Base-by-base conservation (phyloP, 2,797 vertebrate species). In the Vireo griseus region DNA sequence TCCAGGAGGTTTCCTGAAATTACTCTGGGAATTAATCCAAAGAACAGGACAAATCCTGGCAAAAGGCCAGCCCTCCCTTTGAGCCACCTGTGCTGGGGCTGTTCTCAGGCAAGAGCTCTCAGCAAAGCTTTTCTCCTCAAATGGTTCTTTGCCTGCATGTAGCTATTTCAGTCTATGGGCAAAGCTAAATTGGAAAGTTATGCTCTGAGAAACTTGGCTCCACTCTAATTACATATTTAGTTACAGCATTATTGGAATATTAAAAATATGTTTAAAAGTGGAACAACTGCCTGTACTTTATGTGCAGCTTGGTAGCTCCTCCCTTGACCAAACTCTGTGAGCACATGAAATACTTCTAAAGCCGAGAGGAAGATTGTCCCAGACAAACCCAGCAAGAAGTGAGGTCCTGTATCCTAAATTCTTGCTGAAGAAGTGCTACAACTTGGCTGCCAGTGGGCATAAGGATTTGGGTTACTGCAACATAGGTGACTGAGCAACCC, bases 1-100 rank as follows among this genome's bases (percentile, higher is more conserved):
- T 62, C 54, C 58, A 78, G 85, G 39, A 90, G 80, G 31, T 91
- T 94, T 90, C 75, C 65, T 88, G 47, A 79, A 83, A 31, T 86
- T 73, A 42, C 67, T 87, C 72, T 51, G 78, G 81, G 95, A 89
- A 80, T 77, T 37, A 74, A 86, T 78, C 52, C 82, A 88, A 87
- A 68, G 54, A 80, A 10, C 9, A 84, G 68, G 62, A 90, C 61
- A 86, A 92, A 44, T 25, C 39, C 62, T 96, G 95, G 93, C 85
- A 84, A 62, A 37, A 35, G 40, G 58, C 87, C 95, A 96, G 73
- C 44, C 7, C 25, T 90, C 20, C n/a, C 47, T 67, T 74, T 40
- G 47, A 63, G 74, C 67, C 89, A 73, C 91, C 84, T 94, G 86
- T 44, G 19, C 3, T 7, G 4, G 40, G 54, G 55, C 42, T 45